Percentiles rank a stretch among this genome's conserved stretches.
Evolutionary conservation across 1,140 invertebrate species (phyloP).

Genomic region (Musca vetustissima): DNA sequence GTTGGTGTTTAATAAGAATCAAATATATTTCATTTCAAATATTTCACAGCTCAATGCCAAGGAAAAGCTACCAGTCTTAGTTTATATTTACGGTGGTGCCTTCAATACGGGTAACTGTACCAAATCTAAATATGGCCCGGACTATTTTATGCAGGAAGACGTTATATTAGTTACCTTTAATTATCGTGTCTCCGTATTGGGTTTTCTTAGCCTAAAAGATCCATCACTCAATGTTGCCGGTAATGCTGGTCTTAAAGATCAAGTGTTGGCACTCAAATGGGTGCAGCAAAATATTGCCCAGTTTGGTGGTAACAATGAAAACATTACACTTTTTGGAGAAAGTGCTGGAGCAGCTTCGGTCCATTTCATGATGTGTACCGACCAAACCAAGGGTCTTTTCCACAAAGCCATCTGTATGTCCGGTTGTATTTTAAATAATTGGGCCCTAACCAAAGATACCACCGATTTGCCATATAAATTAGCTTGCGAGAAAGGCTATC

Average conservation of each 20-base stretch:
- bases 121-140: slow-evolving; percentile 59
- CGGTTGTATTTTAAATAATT: slow-evolving; percentile 57
- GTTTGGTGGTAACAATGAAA: slow-evolving; percentile 51
- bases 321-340: slow-evolving; percentile 50
- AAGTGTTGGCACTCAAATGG: slow-evolving; percentile 56
- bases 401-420: slow-evolving; percentile 64
- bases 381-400: slow-evolving; percentile 58
- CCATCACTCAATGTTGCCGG: slow-evolving; percentile 47
- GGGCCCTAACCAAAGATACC: slow-evolving; percentile 31
- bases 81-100: slow-evolving; percentile 72
- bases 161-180: slow-evolving; percentile 70
- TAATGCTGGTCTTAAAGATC: slow-evolving; percentile 54
- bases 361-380: slow-evolving; percentile 40
- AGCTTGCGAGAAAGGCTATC: slow-evolving; percentile 41
- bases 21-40: too few relatives aligned
- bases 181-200: slow-evolving; percentile 62
- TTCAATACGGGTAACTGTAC: slow-evolving; percentile 60
- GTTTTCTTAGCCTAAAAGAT: slow-evolving; percentile 51
- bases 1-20: too few relatives aligned
- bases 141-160: slow-evolving; percentile 64
- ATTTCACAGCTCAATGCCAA: slow-evolving; percentile 33
- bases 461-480: slow-evolving; percentile 30
- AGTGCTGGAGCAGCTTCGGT: slow-evolving; percentile 50
- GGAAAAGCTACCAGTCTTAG: slow-evolving; percentile 62
- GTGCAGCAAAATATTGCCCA: slow-evolving; percentile 44